Percentiles rank a stretch among this genome's conserved stretches.
phyloP scores from a whole-genome alignment of 2,797 vertebrate genomes.

The Neomorphus geoffroyi region DNA sequence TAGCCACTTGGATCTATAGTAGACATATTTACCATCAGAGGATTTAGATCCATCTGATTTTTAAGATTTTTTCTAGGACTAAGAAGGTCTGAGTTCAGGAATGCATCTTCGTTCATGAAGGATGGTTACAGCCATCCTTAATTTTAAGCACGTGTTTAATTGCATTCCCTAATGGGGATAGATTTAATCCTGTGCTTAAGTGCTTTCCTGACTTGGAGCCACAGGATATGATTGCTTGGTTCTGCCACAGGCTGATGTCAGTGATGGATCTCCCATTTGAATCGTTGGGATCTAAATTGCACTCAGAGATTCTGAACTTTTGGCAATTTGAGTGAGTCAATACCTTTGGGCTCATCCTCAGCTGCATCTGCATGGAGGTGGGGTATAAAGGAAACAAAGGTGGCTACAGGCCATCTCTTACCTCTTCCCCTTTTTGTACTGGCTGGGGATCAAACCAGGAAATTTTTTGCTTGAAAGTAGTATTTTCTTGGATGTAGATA shows the following conservation, averaged over 20 bases:
- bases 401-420: background rate
- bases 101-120: background rate
- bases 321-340: background rate
- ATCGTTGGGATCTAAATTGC: background rate
- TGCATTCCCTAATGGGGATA: constrained; percentile 3
- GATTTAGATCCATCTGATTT: background rate
- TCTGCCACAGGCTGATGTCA: background rate
- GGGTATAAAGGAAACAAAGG: background rate
- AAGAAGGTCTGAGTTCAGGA: background rate
- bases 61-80: background rate
- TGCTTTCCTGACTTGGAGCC: constrained; percentile 30
- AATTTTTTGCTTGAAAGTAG: background rate
- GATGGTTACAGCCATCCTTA: background rate
- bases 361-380: background rate
- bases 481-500: background rate
- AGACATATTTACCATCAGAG: constrained; percentile 33
- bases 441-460: background rate
- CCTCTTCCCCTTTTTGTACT: background rate
- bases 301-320: background rate
- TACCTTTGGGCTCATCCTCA: background rate
- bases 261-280: background rate
- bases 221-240: background rate
- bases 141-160: constrained; percentile 26
- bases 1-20: constrained; percentile 40
- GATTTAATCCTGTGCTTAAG: background rate